Evolutionary conservation across 1,140 invertebrate species (phyloP).

Genomic region (Bombus picipes): DNA sequence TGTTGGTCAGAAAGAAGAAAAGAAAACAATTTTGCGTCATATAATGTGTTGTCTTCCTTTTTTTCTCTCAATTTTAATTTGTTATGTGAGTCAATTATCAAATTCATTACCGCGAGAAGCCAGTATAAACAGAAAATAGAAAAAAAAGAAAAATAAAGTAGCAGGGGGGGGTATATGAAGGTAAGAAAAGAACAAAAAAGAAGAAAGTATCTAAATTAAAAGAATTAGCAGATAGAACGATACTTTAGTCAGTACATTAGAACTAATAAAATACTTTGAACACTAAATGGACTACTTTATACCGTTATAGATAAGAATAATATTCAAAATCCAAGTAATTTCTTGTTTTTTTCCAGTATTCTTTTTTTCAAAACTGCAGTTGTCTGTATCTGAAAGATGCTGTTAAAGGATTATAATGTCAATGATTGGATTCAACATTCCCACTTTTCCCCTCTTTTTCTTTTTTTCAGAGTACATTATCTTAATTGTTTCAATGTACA

Average conservation of each 20-base stretch:
- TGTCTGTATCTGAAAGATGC: background rate
- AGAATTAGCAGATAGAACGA: slow-evolving; percentile 41
- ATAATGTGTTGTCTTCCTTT: slow-evolving; percentile 54
- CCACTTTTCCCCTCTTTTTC: background rate
- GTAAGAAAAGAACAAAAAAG: slow-evolving; percentile 41
- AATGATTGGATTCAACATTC: background rate
- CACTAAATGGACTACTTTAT: slow-evolving; percentile 43
- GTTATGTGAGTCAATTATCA: slow-evolving; percentile 38
- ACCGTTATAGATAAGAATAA: slow-evolving; percentile 6
- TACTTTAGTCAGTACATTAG: slow-evolving; percentile 44
- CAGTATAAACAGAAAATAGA: slow-evolving; percentile 51
- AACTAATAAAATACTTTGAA: slow-evolving; percentile 61
- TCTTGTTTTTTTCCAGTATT: background rate
- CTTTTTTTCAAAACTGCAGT: background rate
- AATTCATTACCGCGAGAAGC: slow-evolving; percentile 59
- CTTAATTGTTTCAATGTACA: background rate
- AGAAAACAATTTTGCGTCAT: slow-evolving; percentile 66
- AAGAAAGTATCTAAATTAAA: slow-evolving; percentile 47
- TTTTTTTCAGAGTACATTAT: slow-evolving; percentile 14
- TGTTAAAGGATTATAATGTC: slow-evolving; percentile 4
- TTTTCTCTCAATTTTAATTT: slow-evolving; percentile 47
- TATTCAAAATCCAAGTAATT: background rate
- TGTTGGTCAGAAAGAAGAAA: slow-evolving; percentile 72
- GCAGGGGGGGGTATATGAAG: slow-evolving; percentile 25
- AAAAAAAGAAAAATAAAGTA: slow-evolving; percentile 25